Conservation (phyloP, 2,797 vertebrate species). For the Hyperoplus immaculatus region DNA sequence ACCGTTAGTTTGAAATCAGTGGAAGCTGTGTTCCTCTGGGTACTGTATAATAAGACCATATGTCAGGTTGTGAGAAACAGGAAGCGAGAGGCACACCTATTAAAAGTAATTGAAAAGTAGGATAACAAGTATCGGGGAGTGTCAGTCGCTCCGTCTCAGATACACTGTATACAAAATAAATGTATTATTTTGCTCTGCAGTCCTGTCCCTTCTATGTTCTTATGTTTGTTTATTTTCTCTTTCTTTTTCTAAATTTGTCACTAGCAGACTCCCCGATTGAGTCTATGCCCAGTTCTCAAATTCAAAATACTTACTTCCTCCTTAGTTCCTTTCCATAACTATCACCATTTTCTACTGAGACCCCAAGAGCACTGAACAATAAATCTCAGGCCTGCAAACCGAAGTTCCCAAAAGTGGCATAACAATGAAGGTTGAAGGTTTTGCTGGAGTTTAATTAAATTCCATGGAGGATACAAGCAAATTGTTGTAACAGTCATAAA, state of each 20-base stretch:
- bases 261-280: constrained; percentile 31
- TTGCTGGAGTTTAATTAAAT: constrained; percentile 54
- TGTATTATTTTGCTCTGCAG: constrained; percentile 13
- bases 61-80: constrained; percentile 67
- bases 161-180: constrained; percentile 15
- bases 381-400: constrained; percentile 22
- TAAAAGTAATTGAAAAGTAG: constrained; percentile 65
- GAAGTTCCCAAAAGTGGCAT: constrained; percentile 35
- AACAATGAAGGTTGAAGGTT: constrained; percentile 40
- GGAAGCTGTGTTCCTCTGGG: constrained; percentile 49
- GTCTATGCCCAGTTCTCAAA: constrained; percentile 27
- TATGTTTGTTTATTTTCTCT: background rate
- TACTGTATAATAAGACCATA: constrained; percentile 54
- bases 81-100: constrained; percentile 52
- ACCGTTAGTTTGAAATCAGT: constrained; percentile 64
- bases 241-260: constrained; percentile 3
- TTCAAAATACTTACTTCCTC: constrained; percentile 29
- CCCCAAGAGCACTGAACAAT: constrained; percentile 27
- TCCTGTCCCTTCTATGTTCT: constrained; percentile 18
- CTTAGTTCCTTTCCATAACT: constrained; percentile 5
- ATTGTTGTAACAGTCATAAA: constrained; percentile 46
- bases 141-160: constrained; percentile 27
- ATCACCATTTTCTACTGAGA: constrained; percentile 20
- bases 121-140: constrained; percentile 44
- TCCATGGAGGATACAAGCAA: constrained; percentile 31